These are phyloP conservation scores for Nomada flava DNA, from an alignment of 2,888 invertebrate genomes.

Conservation along the genomic window DNA sequence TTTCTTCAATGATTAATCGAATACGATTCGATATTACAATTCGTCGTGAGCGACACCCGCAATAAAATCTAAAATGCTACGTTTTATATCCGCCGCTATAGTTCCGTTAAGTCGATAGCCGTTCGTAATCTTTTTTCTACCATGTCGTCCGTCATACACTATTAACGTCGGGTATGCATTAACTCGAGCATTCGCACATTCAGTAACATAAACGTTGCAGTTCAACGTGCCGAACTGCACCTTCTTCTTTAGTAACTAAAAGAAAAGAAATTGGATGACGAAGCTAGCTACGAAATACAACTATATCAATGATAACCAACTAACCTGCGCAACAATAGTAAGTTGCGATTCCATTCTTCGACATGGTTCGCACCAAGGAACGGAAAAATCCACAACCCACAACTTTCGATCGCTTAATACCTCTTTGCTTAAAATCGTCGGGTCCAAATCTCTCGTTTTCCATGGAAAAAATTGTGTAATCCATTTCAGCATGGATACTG, in stretches of 20 bases:
- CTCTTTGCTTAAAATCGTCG: conserved; percentile 83
- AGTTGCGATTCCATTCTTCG: conserved; percentile 89
- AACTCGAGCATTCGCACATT: conserved; percentile 87
- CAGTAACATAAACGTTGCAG: conserved; percentile 86
- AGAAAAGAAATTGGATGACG: conserved; percentile 32
- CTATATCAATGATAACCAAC: conserved; percentile 14
- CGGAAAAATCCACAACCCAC: conserved; percentile 89
- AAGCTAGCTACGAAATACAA: not conserved
- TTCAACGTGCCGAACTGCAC: conserved; percentile 88
- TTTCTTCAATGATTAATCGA: not conserved
- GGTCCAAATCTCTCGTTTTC: conserved; percentile 84
- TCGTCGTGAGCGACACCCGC: conserved; percentile 66
- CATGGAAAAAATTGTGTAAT: conserved; percentile 87
- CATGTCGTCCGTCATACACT: conserved; percentile 86
- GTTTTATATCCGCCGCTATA: conserved; percentile 68
- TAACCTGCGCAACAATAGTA: conserved; percentile 87
- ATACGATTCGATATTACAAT: conserved; percentile 57
- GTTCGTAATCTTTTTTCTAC: conserved; percentile 77
- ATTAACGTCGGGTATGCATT: conserved; percentile 89
- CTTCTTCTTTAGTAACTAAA: conserved; percentile 75
- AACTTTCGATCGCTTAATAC: conserved; percentile 85
- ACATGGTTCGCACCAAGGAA: conserved; percentile 89
- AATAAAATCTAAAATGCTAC: conserved; percentile 60
- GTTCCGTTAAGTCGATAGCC: conserved; percentile 65
- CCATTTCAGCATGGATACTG: conserved; percentile 88